Conservation (phyloP, 2,113 vertebrate genomes). For the Agapornis roseicollis region DNA sequence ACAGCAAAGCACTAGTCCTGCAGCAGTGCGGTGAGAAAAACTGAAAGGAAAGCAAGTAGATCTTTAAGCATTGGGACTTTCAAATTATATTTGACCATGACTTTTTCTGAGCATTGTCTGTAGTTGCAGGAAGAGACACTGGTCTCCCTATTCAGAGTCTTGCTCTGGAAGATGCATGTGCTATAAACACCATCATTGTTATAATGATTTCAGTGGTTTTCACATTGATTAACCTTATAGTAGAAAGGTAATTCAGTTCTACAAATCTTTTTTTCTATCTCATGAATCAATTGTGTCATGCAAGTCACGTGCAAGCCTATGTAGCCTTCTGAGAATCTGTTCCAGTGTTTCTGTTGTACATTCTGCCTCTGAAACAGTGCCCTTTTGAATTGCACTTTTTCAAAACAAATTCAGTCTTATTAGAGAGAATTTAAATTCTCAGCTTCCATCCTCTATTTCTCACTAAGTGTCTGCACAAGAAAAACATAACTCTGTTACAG, state of each 20-base stretch:
- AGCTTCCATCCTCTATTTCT: not conserved
- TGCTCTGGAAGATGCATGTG: not conserved
- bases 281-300: not conserved
- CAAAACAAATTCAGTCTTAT: not conserved
- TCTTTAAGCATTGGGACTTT: not conserved
- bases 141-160: not conserved
- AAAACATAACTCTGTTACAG: not conserved
- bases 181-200: not conserved
- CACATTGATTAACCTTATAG: not conserved
- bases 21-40: not conserved
- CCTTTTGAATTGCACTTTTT: not conserved
- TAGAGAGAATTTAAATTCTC: not conserved
- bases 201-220: rapidly evolving
- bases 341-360: not conserved
- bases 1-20: not conserved
- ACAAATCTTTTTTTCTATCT: not conserved
- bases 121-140: not conserved
- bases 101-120: not conserved
- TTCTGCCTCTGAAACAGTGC: not conserved
- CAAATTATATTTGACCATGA: not conserved
- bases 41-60: not conserved
- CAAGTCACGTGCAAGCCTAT: not conserved
- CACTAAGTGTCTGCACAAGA: not conserved
- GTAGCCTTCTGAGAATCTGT: not conserved
- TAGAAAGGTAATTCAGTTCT: not conserved